Base-by-base conservation (phyloP, 2,113 vertebrate species). In the Riparia riparia region DNA sequence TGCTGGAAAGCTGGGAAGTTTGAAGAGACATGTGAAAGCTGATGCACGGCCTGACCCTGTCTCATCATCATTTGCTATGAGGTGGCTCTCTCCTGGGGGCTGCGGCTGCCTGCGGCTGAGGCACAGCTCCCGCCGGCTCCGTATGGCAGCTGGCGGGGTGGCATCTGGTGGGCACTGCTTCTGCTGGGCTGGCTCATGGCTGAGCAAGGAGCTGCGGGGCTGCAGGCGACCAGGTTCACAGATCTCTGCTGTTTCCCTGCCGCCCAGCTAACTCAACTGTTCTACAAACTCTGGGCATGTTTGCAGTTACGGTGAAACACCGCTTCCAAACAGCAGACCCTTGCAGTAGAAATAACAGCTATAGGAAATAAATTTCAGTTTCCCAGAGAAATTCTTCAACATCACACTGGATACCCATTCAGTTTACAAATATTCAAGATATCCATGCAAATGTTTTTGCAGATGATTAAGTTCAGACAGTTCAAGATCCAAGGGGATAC, bases 1-100 rank as follows among this genome's bases (percentile, higher is more conserved):
- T 85, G 86, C 72, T 71, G 49, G 84, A 92, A 94, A 95, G 82
- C 85, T 95, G 79, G 49, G 51, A 73, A 70, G 89, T 42, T 91
- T 72, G 47, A 53, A 65, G 94, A 87, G 78, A 47, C 45, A 42
- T 83, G 71, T 72, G n/a, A 81, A 57, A 90, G 94, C 85, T 72
- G 86, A 88, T 89, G 83, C 37, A 69, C 0, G 1, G 86, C 82
- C 86, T 87, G 80, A 83, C 56, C 89, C 72, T 68, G n/a, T 76
- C 89, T 92, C 60, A 90, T 92, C 60, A 84, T 29, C 70, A 26
- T 89, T 87, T 97, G 89, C 56, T 60, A 4, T 8, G 83, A 76
- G 81, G 65, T 24, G 41, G 26, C 45, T 86, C 57, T 90, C 64
- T 86, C 61, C 70, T 37, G 37, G 41, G 70, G 34, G 29, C 88